Evolutionary conservation across 2,113 vertebrate genomes (phyloP), one percentile per base, ranked within the genome.

Genomic region (Mirounga angustirostris): DNA sequence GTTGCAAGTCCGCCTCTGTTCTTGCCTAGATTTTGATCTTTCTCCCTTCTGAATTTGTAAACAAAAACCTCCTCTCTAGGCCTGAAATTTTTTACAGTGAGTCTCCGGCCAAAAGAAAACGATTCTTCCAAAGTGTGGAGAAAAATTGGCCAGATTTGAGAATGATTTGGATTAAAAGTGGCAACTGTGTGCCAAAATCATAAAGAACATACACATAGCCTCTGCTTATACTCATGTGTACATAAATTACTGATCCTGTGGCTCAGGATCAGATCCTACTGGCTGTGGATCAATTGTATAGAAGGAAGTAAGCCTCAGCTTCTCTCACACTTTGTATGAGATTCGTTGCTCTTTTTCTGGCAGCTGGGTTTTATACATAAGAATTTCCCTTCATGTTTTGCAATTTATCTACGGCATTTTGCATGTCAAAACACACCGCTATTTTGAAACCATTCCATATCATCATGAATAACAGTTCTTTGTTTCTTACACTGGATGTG

Each of bases 31-130:
- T 95, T 96, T 97, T 98, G 30, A 96, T 94, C 59, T 78, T 91
- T 83, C 56, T 96, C 59, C 54, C 81, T 89, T 87, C 74, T 95
- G 86, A 89, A 89, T 97, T 71, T 97, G 71, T 96, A 97, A 97
- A 97, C 93, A 97, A 91, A 91, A 97, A 91, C 58, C 76, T 94
- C 65, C 81, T 92, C 50, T 95, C 46, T 59, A 33, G 8, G 84
- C 71, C 67, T 90, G 58, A 85, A 81, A 46, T 73, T 96, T 88
- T 94, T 96, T 85, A 65, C 14, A 87, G 76, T 30, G 76, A 88
- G 15, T 96, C 50, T 96, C 26, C 0, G 2, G 89, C 87, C 82
- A 90, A 95, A 86, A 96, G 33, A 92, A 96, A 97, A 93, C 59
- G 36, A 96, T 59, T 96, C 80, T 94, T 97, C 54, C 78, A 89